A percentile compares a stretch with the other conserved stretches of the same genome.
phyloP scores from a whole-genome alignment of 2,888 invertebrate species.

The Merodon equestris region DNA sequence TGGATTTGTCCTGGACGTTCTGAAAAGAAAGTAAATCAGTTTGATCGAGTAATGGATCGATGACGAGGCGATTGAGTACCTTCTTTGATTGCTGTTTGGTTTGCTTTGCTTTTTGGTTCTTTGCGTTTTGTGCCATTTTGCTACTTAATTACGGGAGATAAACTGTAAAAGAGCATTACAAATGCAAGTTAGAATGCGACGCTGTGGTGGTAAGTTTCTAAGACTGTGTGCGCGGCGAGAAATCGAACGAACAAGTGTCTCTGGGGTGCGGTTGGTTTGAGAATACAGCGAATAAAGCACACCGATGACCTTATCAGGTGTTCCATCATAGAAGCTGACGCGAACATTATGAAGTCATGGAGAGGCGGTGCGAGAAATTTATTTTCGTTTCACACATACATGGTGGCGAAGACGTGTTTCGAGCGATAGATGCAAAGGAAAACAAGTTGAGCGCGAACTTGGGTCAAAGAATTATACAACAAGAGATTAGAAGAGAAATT shows the following conservation, averaged over 20 bases:
- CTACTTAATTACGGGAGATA: slow-evolving; percentile 53
- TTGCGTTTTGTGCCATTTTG: slow-evolving; percentile 77
- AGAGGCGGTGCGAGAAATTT: slow-evolving; percentile 2
- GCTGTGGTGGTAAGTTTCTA: too few relatives aligned
- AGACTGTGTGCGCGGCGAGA: not conserved
- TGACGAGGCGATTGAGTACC: slow-evolving; percentile 71
- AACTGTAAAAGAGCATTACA: slow-evolving; percentile 30
- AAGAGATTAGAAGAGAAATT: slow-evolving; percentile 2
- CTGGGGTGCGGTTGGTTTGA: not conserved
- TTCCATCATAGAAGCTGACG: slow-evolving; percentile 1
- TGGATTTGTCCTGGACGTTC: slow-evolving; percentile 75
- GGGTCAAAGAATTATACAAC: too few relatives aligned
- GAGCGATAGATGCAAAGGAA: too few relatives aligned
- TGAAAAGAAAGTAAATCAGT: slow-evolving; percentile 41
- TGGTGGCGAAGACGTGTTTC: too few relatives aligned
- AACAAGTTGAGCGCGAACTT: too few relatives aligned
- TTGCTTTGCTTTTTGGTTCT: slow-evolving; percentile 78
- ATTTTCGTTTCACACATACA: not conserved
- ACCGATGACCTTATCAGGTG: slow-evolving; percentile 20
- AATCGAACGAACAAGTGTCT: slow-evolving; percentile 15
- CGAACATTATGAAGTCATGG: slow-evolving; percentile 6
- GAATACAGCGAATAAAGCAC: not conserved
- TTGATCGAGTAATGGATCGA: not conserved
- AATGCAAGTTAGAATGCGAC: slow-evolving; percentile 4
- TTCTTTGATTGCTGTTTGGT: slow-evolving; percentile 77